phyloP scores from a whole-genome alignment of 1,140 invertebrate genomes.

The Calliopsis andreniformis region DNA sequence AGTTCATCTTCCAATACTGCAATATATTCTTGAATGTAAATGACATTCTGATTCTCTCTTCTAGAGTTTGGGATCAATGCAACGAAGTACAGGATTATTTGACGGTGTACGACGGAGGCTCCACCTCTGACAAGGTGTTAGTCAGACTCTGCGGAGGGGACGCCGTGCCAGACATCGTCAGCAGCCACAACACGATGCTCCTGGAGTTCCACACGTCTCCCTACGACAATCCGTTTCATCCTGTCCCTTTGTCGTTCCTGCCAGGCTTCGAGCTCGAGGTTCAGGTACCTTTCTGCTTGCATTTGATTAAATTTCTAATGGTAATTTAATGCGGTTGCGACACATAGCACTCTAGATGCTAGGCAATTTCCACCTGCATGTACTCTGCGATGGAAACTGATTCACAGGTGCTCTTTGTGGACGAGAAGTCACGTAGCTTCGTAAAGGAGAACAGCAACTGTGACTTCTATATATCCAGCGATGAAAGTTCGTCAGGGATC shows the following conservation, averaged over 20 bases:
- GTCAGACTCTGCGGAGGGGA: slow-evolving; percentile 92
- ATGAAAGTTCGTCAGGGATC: slow-evolving; percentile 87
- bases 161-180: slow-evolving; percentile 90
- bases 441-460: slow-evolving; percentile 88
- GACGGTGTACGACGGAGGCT: slow-evolving; percentile 91
- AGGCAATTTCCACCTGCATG: no score
- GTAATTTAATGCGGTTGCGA: no score
- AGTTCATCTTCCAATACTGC: not conserved
- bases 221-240: slow-evolving; percentile 91
- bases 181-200: slow-evolving; percentile 89
- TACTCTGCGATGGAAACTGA: no score
- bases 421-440: slow-evolving; percentile 88
- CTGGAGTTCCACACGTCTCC: slow-evolving; percentile 92
- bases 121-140: slow-evolving; percentile 86
- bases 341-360: no score
- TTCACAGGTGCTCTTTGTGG: slow-evolving; percentile 86
- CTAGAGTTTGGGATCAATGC: slow-evolving; percentile 90
- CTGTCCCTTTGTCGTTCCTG: slow-evolving; percentile 88
- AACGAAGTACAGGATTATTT: slow-evolving; percentile 91
- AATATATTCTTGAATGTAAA: not conserved
- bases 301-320: no score
- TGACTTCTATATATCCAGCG: slow-evolving; percentile 88
- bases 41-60: no score
- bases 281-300: slow-evolving; percentile 84
- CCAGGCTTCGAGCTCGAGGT: slow-evolving; percentile 92